These are phyloP conservation scores for Choristoneura rosaceana DNA, from an alignment of 2,888 invertebrate species.

Conservation along the genomic window DNA sequence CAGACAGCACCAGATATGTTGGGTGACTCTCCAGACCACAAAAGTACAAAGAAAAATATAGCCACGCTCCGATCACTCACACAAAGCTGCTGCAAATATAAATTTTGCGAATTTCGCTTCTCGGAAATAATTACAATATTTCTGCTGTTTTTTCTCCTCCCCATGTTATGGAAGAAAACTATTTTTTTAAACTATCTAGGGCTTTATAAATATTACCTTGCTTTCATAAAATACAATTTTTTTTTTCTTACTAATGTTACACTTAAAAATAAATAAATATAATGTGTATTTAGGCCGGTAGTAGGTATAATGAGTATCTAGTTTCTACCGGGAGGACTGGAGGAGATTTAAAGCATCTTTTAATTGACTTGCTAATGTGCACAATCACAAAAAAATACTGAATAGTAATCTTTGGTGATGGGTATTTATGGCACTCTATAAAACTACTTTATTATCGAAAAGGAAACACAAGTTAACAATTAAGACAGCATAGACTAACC, in stretches of 20 bases:
- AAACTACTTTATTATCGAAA: background rate
- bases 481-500: background rate
- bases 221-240: background rate
- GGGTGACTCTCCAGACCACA: background rate
- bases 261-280: conserved; percentile 28
- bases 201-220: background rate
- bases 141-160: background rate
- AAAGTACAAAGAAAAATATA: background rate
- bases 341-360: conserved; percentile 39
- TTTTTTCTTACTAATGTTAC: conserved; percentile 12
- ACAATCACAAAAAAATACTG: conserved; percentile 1
- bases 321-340: conserved; percentile 25
- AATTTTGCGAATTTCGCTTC: background rate
- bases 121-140: background rate
- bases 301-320: background rate
- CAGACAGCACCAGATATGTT: background rate
- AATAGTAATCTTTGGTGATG: conserved; percentile 33
- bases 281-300: conserved; percentile 33
- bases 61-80: background rate
- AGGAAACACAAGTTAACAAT: background rate
- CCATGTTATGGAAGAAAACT: background rate
- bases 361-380: conserved; percentile 39
- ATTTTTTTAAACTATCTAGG: background rate
- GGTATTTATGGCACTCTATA: conserved; percentile 21
- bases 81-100: background rate